Evolutionary conservation across 1,140 invertebrate species (phyloP).

Genomic region (Cotesia typhae): DNA sequence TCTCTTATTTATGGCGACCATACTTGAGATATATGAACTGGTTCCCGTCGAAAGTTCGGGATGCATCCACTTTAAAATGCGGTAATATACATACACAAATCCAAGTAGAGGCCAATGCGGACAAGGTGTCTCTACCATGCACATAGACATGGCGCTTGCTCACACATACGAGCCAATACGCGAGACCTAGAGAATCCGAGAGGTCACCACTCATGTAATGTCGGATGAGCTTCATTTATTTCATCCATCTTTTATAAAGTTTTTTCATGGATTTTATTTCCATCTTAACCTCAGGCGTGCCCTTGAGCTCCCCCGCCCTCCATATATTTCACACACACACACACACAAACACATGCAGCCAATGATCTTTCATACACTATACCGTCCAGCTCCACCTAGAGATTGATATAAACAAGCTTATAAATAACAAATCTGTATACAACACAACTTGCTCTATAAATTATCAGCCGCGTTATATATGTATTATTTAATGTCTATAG

Average conservation of each 20-base stretch:
- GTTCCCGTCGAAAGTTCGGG: slow-evolving; percentile 65
- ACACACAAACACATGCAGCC: neutral
- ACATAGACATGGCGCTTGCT: slow-evolving; percentile 42
- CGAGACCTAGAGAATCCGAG: slow-evolving; percentile 43
- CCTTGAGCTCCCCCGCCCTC: slow-evolving; percentile 7
- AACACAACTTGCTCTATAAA: neutral
- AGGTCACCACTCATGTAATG: slow-evolving; percentile 51
- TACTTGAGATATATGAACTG: slow-evolving; percentile 67
- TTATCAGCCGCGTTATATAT: neutral
- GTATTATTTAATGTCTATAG: neutral
- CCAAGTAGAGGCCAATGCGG: too few relatives aligned
- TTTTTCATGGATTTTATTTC: slow-evolving; percentile 25
- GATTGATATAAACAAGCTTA: slow-evolving; percentile 16
- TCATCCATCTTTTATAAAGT: slow-evolving; percentile 33
- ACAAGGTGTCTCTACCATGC: too few relatives aligned
- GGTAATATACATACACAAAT: slow-evolving; percentile 53
- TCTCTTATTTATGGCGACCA: slow-evolving; percentile 66
- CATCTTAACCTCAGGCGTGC: slow-evolving; percentile 19
- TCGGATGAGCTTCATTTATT: slow-evolving; percentile 56
- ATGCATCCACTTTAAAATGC: slow-evolving; percentile 63
- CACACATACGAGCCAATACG: slow-evolving; percentile 47
- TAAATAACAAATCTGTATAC: slow-evolving; percentile 9
- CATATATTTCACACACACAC: neutral
- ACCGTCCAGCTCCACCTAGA: neutral
- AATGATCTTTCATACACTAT: slow-evolving; percentile 2